Conservation (phyloP, 92 coral and sea anemone species). For the Micromussa lordhowensis region DNA sequence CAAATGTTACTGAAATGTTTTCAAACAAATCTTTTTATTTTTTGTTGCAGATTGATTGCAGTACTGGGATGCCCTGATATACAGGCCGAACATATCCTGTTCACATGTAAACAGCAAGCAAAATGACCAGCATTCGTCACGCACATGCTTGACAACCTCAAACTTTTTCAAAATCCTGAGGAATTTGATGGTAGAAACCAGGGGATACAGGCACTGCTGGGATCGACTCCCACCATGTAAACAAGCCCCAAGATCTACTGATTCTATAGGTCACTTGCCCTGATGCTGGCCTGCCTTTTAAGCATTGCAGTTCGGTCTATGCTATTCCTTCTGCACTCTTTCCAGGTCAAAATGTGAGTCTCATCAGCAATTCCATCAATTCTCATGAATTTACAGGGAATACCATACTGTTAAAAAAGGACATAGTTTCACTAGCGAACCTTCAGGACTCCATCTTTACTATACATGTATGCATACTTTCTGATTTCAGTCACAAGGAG, state of each 20-base stretch:
- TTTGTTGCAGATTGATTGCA: too few species aligned
- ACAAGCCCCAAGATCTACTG: neutral
- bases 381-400: constrained; percentile 91
- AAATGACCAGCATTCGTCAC: neutral
- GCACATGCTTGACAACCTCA: neutral
- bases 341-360: constrained; percentile 89
- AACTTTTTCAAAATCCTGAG: neutral
- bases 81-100: neutral
- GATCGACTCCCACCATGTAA: constrained; percentile 9
- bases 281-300: constrained; percentile 80
- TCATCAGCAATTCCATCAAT: constrained; percentile 77
- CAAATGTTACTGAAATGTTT: neutral
- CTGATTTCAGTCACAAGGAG: too few species aligned
- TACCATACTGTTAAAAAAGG: constrained; percentile 84
- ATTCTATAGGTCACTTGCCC: constrained; percentile 78
- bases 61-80: neutral
- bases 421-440: constrained; percentile 4
- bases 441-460: neutral
- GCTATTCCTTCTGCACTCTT: constrained; percentile 76
- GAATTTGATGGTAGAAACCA: neutral
- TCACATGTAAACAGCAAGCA: neutral
- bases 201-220: neutral
- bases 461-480: neutral
- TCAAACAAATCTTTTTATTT: neutral
- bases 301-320: constrained; percentile 59